Conservation (phyloP, 2,113 vertebrate genomes). For the Hipposideros armiger region DNA sequence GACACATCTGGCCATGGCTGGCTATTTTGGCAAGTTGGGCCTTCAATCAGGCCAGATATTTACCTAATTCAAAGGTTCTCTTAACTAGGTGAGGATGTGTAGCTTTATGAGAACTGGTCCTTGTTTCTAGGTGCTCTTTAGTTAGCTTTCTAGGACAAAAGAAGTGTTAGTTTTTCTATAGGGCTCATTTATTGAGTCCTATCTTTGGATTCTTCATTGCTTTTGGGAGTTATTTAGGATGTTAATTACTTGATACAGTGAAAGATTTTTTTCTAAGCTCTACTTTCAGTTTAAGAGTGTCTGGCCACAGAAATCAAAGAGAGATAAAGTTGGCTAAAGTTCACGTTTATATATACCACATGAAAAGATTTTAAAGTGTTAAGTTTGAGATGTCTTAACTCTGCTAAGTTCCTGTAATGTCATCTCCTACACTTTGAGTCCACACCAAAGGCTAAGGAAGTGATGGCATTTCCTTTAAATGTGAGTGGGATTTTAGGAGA, state of each 20-base stretch:
- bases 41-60: not conserved
- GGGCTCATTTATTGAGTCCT: not conserved
- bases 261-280: not conserved
- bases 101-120: not conserved
- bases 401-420: constrained; percentile 12
- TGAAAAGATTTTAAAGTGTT: constrained; percentile 23
- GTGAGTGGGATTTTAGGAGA: constrained; percentile 25
- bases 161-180: not conserved
- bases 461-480: constrained; percentile 43
- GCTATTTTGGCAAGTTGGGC: not conserved
- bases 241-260: not conserved
- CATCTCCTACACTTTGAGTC: not conserved
- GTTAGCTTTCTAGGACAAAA: not conserved
- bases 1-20: not conserved
- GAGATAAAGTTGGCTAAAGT: not conserved
- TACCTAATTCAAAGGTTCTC: not conserved
- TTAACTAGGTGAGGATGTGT: not conserved
- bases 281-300: not conserved
- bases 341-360: not conserved
- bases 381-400: not conserved
- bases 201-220: constrained; percentile 11
- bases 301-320: constrained; percentile 27
- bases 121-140: not conserved
- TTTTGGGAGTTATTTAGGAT: constrained; percentile 20
- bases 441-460: constrained; percentile 56